Evolutionary conservation across 1,140 invertebrate species (phyloP), one percentile per base, ranked within the genome.

Genomic region (Heliconius hewitsoni): DNA sequence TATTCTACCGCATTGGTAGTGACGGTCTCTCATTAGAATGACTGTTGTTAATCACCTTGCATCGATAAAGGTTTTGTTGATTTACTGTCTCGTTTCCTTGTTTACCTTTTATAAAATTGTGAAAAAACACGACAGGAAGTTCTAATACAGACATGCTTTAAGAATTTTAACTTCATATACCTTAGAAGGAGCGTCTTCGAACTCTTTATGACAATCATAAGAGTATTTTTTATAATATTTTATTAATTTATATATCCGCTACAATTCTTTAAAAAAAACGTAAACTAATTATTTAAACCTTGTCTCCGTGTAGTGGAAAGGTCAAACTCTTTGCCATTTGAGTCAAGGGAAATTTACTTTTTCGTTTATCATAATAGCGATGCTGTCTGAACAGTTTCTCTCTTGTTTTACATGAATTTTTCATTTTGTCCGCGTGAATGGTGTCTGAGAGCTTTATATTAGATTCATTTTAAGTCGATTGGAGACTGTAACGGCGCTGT

Each of bases 1-100:
- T 46, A 80, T 82, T 82, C 76, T 76, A 77, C 60, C 71, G 71
- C 78, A 73, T 60, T 19, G n/a, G 52, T 77, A 72, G 66, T 76
- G 37, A 80, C 60, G 30, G 55, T 76, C 76, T 80, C 74, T 81
- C 81, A 84, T 81, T 83, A 85, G 76, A 82, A 80, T 86, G 79
- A 74, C 60, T 81, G 82, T 81, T 76, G 81, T 70, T 81, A 76
- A 82, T 84, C 72, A 82, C 83, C 81, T 84, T 84, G 83, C 52
- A 60, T 74, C 71, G 66, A 52, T 73, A 80, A 71, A 72, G 37
- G 23, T 55, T 78, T 66, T 66, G 74, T 75, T 77, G 74, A 72
- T 80, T 83, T 79, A 80, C 73, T 60, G 71, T 82, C 30, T 60
- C 27, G 70, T 84, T 82, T 84, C 81, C 81, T 82, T 70, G 79